Conservation (phyloP, 2,113 vertebrate genomes). For the Hippocampus barbouri region DNA sequence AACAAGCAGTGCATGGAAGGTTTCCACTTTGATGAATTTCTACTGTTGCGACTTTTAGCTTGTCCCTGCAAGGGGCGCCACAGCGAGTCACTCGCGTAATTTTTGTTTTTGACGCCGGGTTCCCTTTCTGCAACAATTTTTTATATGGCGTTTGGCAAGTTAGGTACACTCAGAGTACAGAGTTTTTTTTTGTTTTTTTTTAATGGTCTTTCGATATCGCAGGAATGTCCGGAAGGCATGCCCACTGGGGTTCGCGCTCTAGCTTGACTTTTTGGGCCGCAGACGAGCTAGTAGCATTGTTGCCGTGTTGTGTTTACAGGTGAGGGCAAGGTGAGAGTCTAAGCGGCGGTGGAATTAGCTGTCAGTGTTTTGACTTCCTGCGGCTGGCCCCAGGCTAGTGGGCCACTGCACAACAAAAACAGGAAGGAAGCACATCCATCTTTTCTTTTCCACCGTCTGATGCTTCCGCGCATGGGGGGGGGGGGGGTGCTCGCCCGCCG, state of each 20-base stretch:
- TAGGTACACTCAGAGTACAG: not conserved
- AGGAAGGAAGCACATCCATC: conserved; percentile 54
- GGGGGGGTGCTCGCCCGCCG: conserved; percentile 27
- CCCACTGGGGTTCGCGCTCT: conserved; percentile 7
- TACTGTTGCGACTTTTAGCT: not conserved
- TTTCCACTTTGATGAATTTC: not conserved
- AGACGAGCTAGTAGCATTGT: not conserved
- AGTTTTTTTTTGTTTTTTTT: not conserved
- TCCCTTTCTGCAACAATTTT: not conserved
- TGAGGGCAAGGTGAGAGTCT: not conserved
- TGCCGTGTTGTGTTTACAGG: conserved; percentile 16
- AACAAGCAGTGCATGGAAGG: not conserved
- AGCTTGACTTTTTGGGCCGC: conserved; percentile 4
- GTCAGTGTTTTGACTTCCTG: conserved; percentile 54
- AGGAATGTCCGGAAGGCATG: not conserved
- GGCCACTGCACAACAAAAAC: conserved; percentile 57
- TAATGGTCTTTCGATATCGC: not conserved
- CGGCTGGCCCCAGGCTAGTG: conserved; percentile 62
- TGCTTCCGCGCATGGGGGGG: conserved; percentile 36
- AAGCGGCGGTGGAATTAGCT: conserved; percentile 47
- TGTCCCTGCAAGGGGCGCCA: not conserved
- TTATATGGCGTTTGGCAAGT: no score
- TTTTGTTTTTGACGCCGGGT: conserved; percentile 5
- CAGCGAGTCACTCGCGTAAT: not conserved
- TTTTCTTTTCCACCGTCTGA: conserved; percentile 43